phyloP scores from a whole-genome alignment of 2,888 invertebrate genomes.

The Leucophenga montana region DNA sequence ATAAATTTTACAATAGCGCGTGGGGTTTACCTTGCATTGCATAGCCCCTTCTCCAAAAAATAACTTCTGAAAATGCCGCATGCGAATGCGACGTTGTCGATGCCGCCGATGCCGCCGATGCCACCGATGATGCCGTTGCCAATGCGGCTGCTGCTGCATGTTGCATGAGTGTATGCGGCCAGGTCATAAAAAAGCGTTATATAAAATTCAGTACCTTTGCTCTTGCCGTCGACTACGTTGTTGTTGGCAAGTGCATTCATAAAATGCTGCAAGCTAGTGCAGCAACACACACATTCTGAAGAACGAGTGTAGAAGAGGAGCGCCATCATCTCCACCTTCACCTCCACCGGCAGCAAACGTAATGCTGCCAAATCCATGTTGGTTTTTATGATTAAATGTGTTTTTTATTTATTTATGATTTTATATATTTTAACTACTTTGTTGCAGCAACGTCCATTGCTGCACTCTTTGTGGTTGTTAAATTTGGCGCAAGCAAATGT shows the following conservation, averaged over 20 bases:
- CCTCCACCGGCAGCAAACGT: not conserved
- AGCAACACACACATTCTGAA: not conserved
- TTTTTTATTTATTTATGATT: conserved; percentile 20
- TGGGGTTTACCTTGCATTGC: conserved; percentile 53
- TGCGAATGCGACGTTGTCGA: conserved; percentile 45
- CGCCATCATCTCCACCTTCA: no score
- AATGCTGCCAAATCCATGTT: conserved; percentile 18
- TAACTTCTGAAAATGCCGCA: conserved; percentile 58
- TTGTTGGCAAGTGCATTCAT: conserved; percentile 23
- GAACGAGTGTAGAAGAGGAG: no score
- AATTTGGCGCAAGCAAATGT: no score
- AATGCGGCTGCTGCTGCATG: conserved; percentile 19
- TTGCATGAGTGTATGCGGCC: conserved; percentile 31
- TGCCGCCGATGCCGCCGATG: conserved; percentile 24
- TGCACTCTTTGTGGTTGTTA: not conserved
- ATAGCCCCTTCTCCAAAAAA: conserved; percentile 28
- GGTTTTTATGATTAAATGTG: conserved; percentile 28
- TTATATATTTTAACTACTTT: conserved; percentile 17
- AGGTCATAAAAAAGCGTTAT: conserved; percentile 41
- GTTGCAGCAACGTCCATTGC: not conserved
- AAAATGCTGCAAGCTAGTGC: conserved; percentile 11
- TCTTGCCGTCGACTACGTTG: not conserved
- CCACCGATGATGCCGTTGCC: conserved; percentile 23
- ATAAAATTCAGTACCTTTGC: conserved; percentile 22
- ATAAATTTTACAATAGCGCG: conserved; percentile 29